A percentile compares a stretch with the other conserved stretches of the same genome.
phyloP scores from a whole-genome alignment of 2,888 invertebrate genomes.

The Phaonia tiefii region DNA sequence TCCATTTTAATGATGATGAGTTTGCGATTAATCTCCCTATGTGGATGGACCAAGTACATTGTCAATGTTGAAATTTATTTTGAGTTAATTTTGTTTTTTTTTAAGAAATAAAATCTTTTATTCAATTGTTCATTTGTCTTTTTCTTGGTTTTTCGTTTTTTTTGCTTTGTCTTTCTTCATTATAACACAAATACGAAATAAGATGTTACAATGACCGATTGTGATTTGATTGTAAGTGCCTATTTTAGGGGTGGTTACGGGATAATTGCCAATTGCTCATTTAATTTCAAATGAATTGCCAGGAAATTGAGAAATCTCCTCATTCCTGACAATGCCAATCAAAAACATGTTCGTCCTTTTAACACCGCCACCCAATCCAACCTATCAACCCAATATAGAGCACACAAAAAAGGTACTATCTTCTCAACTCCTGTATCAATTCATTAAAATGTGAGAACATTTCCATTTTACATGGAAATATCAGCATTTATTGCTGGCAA shows the following conservation, averaged over 20 bases:
- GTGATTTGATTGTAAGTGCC: conserved; percentile 54
- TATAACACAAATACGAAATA: conserved; percentile 48
- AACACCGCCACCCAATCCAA: conserved; percentile 13
- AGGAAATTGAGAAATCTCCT: conserved; percentile 35
- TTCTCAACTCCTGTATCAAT: conserved; percentile 30
- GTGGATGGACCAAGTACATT: conserved; percentile 35
- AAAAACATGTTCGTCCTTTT: conserved; percentile 43
- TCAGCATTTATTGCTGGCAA: not conserved
- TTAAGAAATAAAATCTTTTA: not conserved
- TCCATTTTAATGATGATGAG: conserved; percentile 79
- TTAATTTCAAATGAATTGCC: conserved; percentile 63
- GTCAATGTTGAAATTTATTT: conserved; percentile 36
- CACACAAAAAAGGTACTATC: not conserved
- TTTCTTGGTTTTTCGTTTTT: conserved; percentile 4
- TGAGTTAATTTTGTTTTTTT: conserved; percentile 10
- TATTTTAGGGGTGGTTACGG: conserved; percentile 61
- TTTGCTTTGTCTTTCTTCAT: conserved; percentile 22
- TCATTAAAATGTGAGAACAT: conserved; percentile 30
- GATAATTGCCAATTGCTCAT: conserved; percentile 63
- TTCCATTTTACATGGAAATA: conserved; percentile 9
- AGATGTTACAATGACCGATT: conserved; percentile 65
- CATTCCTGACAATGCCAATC: conserved; percentile 5
- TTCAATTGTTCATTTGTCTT: conserved; percentile 3
- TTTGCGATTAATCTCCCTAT: conserved; percentile 73
- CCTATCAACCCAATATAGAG: not conserved